phyloP scores from a whole-genome alignment of 2,113 vertebrate species.

The Neodontobutis hainanensis region DNA sequence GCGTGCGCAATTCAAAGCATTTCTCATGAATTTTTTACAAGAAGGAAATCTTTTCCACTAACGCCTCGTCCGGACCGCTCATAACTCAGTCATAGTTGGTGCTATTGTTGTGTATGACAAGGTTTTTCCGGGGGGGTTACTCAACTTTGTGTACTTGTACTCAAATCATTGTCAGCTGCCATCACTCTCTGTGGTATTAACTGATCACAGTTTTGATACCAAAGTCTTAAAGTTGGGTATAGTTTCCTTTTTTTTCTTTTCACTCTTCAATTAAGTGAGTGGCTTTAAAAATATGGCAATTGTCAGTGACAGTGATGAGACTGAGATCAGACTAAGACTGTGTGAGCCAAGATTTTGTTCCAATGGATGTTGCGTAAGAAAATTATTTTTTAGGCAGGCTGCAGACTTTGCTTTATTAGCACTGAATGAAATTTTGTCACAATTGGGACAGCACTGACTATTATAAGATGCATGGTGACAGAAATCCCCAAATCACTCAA shows the following conservation, averaged over 20 bases:
- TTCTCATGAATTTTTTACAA: conserved; percentile 63
- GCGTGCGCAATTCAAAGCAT: conserved; percentile 17
- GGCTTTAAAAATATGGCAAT: conserved; percentile 31
- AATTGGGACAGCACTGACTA: too few relatives aligned
- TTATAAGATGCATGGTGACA: too few relatives aligned
- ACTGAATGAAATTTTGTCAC: too few relatives aligned
- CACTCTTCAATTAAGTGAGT: conserved; percentile 41
- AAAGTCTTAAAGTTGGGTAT: conserved; percentile 22
- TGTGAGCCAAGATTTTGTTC: not conserved
- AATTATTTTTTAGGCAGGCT: too few relatives aligned
- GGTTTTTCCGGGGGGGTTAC: not conserved
- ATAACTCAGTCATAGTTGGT: conserved; percentile 29
- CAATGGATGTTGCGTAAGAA: too few relatives aligned
- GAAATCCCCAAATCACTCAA: too few relatives aligned
- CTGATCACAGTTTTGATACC: conserved; percentile 51
- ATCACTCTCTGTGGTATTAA: conserved; percentile 39
- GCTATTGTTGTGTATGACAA: conserved; percentile 15
- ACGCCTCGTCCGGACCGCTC: conserved; percentile 17
- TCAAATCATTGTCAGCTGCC: conserved; percentile 17
- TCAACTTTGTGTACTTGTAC: not conserved
- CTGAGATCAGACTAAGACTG: conserved; percentile 29
- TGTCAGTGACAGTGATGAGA: conserved; percentile 43
- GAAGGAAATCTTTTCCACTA: conserved; percentile 47
- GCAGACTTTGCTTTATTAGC: too few relatives aligned
- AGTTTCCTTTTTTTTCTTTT: conserved; percentile 40